A percentile compares a stretch with the other conserved stretches of the same genome.
Conservation (phyloP, 30 jellyfish, hydroid and myxozoan species). For the Cassiopea xamachana region DNA sequence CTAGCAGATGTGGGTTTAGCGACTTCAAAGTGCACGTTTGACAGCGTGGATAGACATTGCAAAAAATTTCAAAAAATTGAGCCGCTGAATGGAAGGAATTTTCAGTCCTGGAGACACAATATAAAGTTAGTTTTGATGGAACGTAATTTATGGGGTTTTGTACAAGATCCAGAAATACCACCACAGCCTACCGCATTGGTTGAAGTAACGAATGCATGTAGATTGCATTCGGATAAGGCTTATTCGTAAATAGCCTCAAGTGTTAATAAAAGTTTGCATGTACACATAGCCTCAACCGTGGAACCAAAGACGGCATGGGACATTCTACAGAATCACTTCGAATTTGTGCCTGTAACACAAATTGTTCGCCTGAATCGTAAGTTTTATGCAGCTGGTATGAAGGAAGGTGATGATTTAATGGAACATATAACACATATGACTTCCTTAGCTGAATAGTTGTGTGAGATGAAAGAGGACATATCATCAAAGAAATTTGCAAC, state of each 20-base stretch:
- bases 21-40: background rate
- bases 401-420: slow-evolving; percentile 46
- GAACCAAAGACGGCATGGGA: slow-evolving; percentile 72
- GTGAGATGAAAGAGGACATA: slow-evolving; percentile 54
- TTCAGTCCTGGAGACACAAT: slow-evolving; percentile 54
- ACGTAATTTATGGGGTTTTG: slow-evolving; percentile 58
- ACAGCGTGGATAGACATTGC: slow-evolving; percentile 32
- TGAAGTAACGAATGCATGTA: slow-evolving; percentile 38
- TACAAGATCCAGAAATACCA: slow-evolving; percentile 44
- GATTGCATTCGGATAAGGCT: slow-evolving; percentile 61
- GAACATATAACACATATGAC: slow-evolving; percentile 61
- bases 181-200: slow-evolving; percentile 26
- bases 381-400: slow-evolving; percentile 60
- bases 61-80: slow-evolving; percentile 46
- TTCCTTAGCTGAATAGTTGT: slow-evolving; percentile 54
- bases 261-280: slow-evolving; percentile 52
- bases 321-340: slow-evolving; percentile 48
- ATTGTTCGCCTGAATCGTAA: slow-evolving; percentile 54
- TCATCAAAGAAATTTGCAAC: slow-evolving; percentile 46
- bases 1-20: background rate
- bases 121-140: slow-evolving; percentile 55
- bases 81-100: slow-evolving; percentile 51
- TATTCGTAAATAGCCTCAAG: slow-evolving; percentile 40
- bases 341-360: slow-evolving; percentile 47
- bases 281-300: slow-evolving; percentile 51